Conservation (phyloP, 2,888 invertebrate genomes). For the Eumacrocentrus americanus region DNA sequence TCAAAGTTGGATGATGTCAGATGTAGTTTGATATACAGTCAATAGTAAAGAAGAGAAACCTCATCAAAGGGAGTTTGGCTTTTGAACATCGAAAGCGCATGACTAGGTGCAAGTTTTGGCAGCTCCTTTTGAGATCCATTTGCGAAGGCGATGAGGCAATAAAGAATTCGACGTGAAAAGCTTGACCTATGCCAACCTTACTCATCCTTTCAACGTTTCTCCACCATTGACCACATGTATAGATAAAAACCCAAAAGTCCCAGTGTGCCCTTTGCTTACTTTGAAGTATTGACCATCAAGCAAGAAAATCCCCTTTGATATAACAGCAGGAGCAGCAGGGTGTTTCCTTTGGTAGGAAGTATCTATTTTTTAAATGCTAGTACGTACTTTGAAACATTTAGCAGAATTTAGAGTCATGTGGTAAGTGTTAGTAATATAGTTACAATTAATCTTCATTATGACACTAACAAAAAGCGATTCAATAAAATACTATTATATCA, state of each 20-base stretch:
- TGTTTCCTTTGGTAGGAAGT: not conserved
- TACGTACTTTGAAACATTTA: no score
- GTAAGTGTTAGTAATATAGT: no score
- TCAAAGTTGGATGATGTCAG: no score
- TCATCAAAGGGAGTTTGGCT: constrained; percentile 16
- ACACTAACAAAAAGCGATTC: no score
- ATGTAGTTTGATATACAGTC: no score
- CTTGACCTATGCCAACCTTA: constrained; percentile 22
- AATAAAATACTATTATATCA: no score
- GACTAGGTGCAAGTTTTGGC: constrained; percentile 18
- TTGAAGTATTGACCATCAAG: constrained; percentile 18
- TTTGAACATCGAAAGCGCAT: constrained; percentile 14
- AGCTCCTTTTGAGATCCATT: constrained; percentile 21
- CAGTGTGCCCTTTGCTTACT: constrained; percentile 14
- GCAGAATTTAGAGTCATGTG: no score
- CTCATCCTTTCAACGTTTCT: constrained; percentile 22
- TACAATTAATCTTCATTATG: no score
- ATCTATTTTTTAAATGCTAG: no score
- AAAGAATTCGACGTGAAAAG: constrained; percentile 30
- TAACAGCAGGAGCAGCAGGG: not conserved
- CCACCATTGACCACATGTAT: constrained; percentile 11
- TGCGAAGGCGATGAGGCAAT: constrained; percentile 26
- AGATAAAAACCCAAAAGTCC: no score
- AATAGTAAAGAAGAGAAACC: constrained; percentile 11
- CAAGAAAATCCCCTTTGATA: not conserved